Evolutionary conservation across 2,797 vertebrate species (phyloP).

Genomic region (Linurgus olivaceus): DNA sequence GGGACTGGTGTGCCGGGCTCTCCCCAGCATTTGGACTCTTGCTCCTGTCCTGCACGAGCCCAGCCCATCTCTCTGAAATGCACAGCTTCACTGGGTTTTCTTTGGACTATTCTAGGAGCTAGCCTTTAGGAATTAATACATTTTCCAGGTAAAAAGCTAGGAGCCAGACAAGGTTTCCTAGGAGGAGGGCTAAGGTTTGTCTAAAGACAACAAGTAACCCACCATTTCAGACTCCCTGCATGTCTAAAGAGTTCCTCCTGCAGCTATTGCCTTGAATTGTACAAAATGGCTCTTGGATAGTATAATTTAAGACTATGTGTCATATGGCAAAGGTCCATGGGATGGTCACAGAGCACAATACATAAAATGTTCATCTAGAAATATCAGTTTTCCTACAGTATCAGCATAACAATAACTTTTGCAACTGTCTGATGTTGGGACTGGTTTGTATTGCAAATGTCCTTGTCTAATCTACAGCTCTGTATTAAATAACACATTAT

Average conservation of each 20-base stretch:
- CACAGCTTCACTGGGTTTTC: background rate
- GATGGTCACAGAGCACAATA: background rate
- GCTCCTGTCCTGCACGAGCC: background rate
- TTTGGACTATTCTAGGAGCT: background rate
- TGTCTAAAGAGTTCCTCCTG: background rate
- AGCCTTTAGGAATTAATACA: background rate
- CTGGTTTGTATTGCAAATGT: constrained; percentile 12
- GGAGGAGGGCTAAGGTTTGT: background rate
- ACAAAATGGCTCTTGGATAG: background rate
- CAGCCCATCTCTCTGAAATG: background rate
- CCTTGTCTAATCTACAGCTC: background rate
- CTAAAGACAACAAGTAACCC: background rate
- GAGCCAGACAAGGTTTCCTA: background rate
- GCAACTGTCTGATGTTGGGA: background rate
- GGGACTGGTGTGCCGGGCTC: background rate
- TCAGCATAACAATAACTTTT: background rate
- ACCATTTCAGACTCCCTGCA: background rate
- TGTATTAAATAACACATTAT: background rate
- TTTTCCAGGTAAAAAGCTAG: background rate
- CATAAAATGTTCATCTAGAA: background rate
- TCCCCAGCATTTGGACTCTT: background rate
- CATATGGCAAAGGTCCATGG: background rate
- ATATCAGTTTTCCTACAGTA: background rate
- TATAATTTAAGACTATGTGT: background rate
- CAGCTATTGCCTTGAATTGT: background rate